Evolutionary conservation across 2,113 vertebrate species (phyloP).

Genomic region (Pelecanoides urinatrix): DNA sequence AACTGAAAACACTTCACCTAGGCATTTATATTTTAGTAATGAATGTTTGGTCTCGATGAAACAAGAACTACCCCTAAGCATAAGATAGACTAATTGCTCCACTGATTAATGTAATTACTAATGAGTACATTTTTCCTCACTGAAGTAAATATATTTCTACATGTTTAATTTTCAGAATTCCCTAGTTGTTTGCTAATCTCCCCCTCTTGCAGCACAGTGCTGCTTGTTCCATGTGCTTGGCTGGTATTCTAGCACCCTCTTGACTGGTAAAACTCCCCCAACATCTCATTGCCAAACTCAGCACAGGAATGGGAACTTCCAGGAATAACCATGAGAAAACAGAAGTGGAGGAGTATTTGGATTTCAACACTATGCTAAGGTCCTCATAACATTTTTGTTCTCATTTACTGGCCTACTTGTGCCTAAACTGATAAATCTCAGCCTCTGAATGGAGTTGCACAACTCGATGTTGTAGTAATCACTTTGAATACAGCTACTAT

Average conservation of each 20-base stretch:
- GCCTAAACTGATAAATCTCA: background rate
- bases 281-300: background rate
- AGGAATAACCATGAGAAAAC: background rate
- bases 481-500: background rate
- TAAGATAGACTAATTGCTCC: background rate
- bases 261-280: background rate
- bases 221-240: fast-evolving
- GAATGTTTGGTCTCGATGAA: background rate
- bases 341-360: background rate
- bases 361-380: background rate
- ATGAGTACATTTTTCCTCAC: background rate
- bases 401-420: background rate
- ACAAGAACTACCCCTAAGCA: background rate
- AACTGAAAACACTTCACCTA: background rate
- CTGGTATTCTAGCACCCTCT: background rate
- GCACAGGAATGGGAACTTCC: background rate
- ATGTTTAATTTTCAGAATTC: background rate
- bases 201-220: background rate
- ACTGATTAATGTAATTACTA: background rate
- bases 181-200: background rate
- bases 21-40: background rate
- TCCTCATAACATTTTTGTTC: background rate
- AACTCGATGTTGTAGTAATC: background rate
- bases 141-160: background rate
- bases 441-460: background rate